Conservation (phyloP, 2,888 invertebrate species). For the Dryadula phaetusa region DNA sequence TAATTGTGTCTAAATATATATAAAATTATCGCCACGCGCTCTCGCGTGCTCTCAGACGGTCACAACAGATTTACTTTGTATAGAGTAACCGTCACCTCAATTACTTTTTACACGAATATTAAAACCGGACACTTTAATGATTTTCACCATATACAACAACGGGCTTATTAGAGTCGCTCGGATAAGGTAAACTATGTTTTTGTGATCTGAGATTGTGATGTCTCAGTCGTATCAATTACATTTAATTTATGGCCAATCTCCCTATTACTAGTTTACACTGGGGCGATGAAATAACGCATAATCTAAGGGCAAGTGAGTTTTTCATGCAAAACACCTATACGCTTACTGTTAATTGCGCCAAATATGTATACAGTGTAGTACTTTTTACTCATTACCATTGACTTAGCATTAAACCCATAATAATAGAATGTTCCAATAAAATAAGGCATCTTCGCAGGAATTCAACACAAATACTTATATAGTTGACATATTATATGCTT, state of each 20-base stretch:
- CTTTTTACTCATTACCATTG: constrained; percentile 14
- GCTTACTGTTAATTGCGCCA: constrained; percentile 31
- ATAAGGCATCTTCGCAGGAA: background rate
- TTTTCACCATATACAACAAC: constrained; percentile 46
- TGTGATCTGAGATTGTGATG: constrained; percentile 42
- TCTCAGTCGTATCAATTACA: constrained; percentile 49
- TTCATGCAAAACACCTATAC: constrained; percentile 21
- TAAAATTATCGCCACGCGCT: constrained; percentile 39
- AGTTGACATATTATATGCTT: background rate
- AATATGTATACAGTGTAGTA: constrained; percentile 24
- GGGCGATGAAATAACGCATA: constrained; percentile 26
- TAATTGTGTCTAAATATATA: constrained; percentile 18
- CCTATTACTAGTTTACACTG: constrained; percentile 43
- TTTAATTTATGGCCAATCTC: constrained; percentile 45
- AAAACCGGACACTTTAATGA: constrained; percentile 48
- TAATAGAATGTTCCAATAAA: constrained; percentile 2
- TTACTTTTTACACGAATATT: constrained; percentile 46
- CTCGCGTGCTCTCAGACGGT: constrained; percentile 55
- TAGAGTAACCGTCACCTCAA: constrained; percentile 40
- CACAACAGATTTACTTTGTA: constrained; percentile 46
- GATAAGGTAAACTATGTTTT: constrained; percentile 46
- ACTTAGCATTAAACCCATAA: background rate
- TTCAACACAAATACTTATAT: constrained; percentile 2
- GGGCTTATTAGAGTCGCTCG: constrained; percentile 46
- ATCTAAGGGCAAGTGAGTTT: constrained; percentile 23